phyloP scores from a whole-genome alignment of 2,113 vertebrate species.

The Cebus imitator region DNA sequence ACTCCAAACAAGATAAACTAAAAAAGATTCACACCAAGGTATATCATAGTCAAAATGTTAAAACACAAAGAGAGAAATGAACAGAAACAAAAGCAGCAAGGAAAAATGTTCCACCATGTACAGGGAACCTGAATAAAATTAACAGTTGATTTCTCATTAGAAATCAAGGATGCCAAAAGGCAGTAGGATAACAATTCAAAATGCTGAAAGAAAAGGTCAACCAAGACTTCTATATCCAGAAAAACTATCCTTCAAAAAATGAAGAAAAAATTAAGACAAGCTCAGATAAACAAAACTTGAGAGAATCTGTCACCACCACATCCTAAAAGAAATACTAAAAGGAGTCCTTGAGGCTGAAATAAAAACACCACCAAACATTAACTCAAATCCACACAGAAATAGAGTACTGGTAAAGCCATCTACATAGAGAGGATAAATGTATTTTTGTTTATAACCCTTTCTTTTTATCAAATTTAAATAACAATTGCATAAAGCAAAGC shows the following conservation, averaged over 20 bases:
- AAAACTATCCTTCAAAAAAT: constrained; percentile 3
- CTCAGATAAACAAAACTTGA: not conserved
- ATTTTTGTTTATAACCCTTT: not conserved
- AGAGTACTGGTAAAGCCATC: not conserved
- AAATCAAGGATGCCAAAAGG: not conserved
- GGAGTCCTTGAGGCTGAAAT: not conserved
- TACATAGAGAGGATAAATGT: not conserved
- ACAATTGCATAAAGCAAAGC: not conserved
- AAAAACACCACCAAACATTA: not conserved
- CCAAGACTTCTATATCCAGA: not conserved
- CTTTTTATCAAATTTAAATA: not conserved
- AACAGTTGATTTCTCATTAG: not conserved
- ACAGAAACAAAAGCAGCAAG: not conserved
- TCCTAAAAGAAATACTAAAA: not conserved
- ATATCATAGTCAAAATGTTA: not conserved
- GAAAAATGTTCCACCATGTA: not conserved
- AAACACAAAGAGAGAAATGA: not conserved
- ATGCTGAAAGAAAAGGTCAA: not conserved
- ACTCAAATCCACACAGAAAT: not conserved
- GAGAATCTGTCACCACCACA: not conserved
- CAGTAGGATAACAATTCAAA: not conserved
- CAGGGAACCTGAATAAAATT: not conserved
- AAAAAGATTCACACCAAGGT: not conserved
- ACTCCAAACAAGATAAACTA: not conserved
- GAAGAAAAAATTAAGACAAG: not conserved